phyloP scores from a whole-genome alignment of 2,797 vertebrate genomes.

The Aselliscus stoliczkanus region DNA sequence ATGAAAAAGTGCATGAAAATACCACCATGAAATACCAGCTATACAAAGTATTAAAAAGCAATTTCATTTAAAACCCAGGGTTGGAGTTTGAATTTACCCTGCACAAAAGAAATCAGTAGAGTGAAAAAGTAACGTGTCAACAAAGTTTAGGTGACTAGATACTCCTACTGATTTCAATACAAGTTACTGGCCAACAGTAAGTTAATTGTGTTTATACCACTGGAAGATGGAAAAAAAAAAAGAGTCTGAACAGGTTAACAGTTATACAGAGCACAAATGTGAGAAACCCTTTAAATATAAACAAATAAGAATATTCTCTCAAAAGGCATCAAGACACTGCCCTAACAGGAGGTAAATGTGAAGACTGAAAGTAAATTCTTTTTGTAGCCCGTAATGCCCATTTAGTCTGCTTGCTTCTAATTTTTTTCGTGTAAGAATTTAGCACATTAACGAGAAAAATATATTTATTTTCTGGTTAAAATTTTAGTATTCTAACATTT shows the following conservation, averaged over 20 bases:
- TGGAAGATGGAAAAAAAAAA: neutral
- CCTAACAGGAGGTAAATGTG: neutral
- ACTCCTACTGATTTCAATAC: neutral
- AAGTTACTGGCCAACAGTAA: neutral
- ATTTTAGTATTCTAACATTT: conserved; percentile 21
- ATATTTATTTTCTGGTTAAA: neutral
- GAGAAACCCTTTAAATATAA: conserved; percentile 2
- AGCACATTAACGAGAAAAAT: neutral
- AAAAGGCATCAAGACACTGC: neutral
- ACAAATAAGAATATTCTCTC: neutral
- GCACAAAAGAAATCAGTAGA: neutral
- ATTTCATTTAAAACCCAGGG: conserved; percentile 13
- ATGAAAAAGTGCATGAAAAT: neutral
- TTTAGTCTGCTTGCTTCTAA: neutral
- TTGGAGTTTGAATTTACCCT: neutral
- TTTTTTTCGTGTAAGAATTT: neutral
- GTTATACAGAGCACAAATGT: neutral
- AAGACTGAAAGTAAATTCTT: neutral
- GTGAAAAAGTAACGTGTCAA: conserved; percentile 11
- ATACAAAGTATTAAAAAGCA: neutral
- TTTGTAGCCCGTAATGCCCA: neutral
- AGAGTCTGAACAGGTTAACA: neutral
- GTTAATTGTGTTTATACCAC: neutral
- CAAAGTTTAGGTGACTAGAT: neutral
- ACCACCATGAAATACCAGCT: neutral